These are phyloP conservation scores for Osmerus eperlanus DNA, from an alignment of 2,113 vertebrate genomes.

Conservation along the genomic window DNA sequence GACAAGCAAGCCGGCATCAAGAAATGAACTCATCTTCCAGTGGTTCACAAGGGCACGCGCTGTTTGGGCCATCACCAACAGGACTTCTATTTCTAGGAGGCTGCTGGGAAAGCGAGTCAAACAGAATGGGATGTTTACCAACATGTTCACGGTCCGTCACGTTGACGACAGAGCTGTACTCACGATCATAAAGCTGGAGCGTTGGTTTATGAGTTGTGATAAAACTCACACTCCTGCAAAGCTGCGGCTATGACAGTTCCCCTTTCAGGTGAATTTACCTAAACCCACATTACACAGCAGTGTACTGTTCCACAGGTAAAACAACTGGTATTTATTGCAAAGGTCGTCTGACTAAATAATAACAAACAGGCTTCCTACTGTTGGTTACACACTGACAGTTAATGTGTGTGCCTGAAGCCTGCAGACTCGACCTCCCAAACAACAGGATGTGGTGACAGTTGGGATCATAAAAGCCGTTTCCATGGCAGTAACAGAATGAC, in stretches of 20 bases:
- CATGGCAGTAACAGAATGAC: neutral
- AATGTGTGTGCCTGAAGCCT: neutral
- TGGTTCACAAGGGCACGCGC: constrained; percentile 30
- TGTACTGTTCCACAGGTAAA: neutral
- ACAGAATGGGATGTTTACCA: neutral
- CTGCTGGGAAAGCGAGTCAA: neutral
- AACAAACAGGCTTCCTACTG: too few relatives aligned
- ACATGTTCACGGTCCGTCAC: too few relatives aligned
- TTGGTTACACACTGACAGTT: neutral
- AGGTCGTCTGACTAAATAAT: too few relatives aligned
- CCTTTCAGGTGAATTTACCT: neutral
- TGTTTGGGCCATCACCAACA: constrained; percentile 6
- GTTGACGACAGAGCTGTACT: too few relatives aligned
- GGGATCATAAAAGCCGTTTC: neutral
- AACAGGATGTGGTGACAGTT: neutral
- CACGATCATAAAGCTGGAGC: too few relatives aligned
- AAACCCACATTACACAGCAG: neutral
- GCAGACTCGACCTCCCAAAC: neutral
- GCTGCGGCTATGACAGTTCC: neutral
- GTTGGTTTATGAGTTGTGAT: too few relatives aligned
- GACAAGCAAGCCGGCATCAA: constrained; percentile 27
- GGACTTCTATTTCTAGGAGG: constrained; percentile 14
- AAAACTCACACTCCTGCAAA: too few relatives aligned
- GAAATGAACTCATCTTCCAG: constrained; percentile 44
- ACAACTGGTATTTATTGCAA: too few relatives aligned